A percentile compares a stretch with the other conserved stretches of the same genome.
These are phyloP conservation scores for Myrmophylax atrothorax DNA, from an alignment of 2,113 vertebrate genomes.

Conservation along the genomic window DNA sequence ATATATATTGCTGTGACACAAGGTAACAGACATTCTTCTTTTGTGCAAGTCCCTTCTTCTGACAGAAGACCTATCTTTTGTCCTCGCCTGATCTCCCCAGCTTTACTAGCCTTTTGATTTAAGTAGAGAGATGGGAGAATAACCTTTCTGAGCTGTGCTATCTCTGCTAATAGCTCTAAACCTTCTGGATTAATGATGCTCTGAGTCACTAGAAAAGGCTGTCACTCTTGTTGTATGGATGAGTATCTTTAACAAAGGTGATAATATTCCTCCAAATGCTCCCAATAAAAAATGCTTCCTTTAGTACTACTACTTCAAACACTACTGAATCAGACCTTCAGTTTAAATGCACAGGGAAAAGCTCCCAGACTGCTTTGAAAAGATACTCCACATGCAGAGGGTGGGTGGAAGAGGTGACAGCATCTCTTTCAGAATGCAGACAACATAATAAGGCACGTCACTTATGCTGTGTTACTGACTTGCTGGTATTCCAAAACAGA, in stretches of 20 bases:
- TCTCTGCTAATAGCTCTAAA: background rate
- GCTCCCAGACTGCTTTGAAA: conserved; percentile 9
- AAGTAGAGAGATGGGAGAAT: background rate
- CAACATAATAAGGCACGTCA: background rate
- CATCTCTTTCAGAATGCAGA: background rate
- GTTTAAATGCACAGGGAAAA: conserved; percentile 11
- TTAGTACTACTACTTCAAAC: background rate
- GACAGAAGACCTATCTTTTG: background rate
- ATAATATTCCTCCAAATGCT: background rate
- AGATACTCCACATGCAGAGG: background rate
- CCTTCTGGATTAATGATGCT: background rate
- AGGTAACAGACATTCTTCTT: background rate
- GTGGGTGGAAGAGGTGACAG: conserved; percentile 49
- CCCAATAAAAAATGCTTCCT: conserved; percentile 1
- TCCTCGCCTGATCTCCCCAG: background rate
- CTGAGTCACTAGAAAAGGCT: background rate
- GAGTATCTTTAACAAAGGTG: background rate
- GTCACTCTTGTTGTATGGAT: background rate
- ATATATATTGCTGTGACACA: background rate
- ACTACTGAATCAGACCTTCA: conserved; percentile 12
- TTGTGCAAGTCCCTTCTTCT: background rate
- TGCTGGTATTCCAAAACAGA: background rate
- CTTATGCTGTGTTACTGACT: background rate
- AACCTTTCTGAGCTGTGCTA: background rate
- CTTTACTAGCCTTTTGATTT: background rate